Percentiles rank a stretch among this genome's conserved stretches.
Evolutionary conservation across 2,888 invertebrate genomes (phyloP).

Genomic region (Drosophila neotestacea): DNA sequence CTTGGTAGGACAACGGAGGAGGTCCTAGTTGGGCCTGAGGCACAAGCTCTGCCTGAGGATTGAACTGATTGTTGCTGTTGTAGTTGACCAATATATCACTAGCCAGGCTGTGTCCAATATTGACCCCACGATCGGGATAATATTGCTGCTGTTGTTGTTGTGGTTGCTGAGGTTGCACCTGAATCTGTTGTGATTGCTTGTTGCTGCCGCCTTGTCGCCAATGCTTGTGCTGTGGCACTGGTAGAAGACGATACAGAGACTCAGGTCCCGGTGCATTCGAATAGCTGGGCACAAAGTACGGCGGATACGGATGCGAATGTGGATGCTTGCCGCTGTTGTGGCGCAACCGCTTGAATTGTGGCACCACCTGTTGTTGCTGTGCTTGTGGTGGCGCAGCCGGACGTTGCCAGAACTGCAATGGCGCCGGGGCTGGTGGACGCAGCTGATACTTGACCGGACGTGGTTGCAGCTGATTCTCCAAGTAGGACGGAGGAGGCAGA

Average conservation of each 20-base stretch:
- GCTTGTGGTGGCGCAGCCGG: conserved; percentile 57
- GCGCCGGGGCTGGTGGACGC: conserved; percentile 40
- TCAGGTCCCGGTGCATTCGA: conserved; percentile 56
- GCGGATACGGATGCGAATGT: conserved; percentile 50
- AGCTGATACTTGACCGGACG: conserved; percentile 4
- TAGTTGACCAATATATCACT: conserved; percentile 86
- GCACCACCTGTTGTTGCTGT: conserved; percentile 11
- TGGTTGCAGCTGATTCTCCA: conserved; percentile 56
- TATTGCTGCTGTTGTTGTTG: conserved; percentile 84
- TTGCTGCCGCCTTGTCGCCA: conserved; percentile 58
- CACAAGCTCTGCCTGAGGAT: conserved; percentile 80
- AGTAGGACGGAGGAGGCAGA: conserved; percentile 41
- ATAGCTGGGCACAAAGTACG: conserved; percentile 68
- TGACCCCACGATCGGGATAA: conserved; percentile 87
- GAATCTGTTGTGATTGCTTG: conserved; percentile 87
- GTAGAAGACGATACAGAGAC: conserved; percentile 58
- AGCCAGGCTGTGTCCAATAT: conserved; percentile 66
- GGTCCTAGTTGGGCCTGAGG: conserved; percentile 71
- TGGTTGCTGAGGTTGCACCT: conserved; percentile 67
- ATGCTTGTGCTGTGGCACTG: conserved; percentile 62
- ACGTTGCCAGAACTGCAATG: conserved; percentile 68
- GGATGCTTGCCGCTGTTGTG: conserved; percentile 46
- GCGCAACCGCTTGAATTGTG: conserved; percentile 64
- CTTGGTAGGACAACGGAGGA: conserved; percentile 69
- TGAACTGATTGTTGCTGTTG: conserved; percentile 89